Evolutionary conservation across 2,888 invertebrate genomes (phyloP).

Genomic region (Dryadula phaetusa): DNA sequence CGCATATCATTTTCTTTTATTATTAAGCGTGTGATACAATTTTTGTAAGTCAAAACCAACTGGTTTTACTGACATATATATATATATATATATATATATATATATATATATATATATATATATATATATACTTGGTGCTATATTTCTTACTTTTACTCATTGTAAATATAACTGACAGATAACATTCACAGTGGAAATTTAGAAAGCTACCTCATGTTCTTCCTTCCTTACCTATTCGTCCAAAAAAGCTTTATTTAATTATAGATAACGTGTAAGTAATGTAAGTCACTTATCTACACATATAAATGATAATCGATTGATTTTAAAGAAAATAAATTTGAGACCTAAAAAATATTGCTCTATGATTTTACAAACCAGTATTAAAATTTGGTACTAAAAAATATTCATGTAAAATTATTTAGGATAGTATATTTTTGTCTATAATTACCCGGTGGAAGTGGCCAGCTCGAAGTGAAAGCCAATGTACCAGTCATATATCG

Average conservation of each 20-base stretch:
- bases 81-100: not conserved
- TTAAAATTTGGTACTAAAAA: slow-evolving; percentile 1
- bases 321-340: not conserved
- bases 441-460: slow-evolving; percentile 59
- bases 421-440: slow-evolving; percentile 8
- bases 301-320: not conserved
- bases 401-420: not conserved
- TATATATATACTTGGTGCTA: slow-evolving; percentile 27
- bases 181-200: slow-evolving; percentile 16
- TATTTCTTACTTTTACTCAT: slow-evolving; percentile 1
- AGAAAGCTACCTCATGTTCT: slow-evolving; percentile 68
- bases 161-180: slow-evolving; percentile 16
- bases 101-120: slow-evolving; percentile 1
- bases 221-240: slow-evolving; percentile 60
- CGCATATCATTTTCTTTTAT: not conserved
- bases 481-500: slow-evolving; percentile 68
- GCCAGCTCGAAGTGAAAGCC: slow-evolving; percentile 48
- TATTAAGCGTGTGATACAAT: slow-evolving; percentile 1
- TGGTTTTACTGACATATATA: slow-evolving; percentile 7
- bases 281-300: not conserved
- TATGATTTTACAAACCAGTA: slow-evolving; percentile 7
- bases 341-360: slow-evolving; percentile 1
- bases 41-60: not conserved
- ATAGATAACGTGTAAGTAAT: slow-evolving; percentile 54
- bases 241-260: slow-evolving; percentile 68